Evolutionary conservation across 2,888 invertebrate species (phyloP).

Genomic region (Meiosimyza platycephala): DNA sequence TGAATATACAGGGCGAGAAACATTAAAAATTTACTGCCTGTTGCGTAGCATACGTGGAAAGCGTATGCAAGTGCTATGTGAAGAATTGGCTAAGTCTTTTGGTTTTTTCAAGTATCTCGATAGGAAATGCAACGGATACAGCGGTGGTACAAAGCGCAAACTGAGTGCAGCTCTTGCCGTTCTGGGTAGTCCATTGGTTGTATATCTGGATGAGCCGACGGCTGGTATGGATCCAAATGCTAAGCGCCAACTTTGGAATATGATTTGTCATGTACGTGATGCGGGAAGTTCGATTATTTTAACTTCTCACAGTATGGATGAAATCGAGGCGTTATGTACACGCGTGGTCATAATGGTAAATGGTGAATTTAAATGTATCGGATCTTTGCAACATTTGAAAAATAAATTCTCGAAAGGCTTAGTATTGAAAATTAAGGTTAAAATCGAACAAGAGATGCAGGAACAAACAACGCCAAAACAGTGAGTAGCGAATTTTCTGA

Average conservation of each 20-base stretch:
- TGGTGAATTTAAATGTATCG: slow-evolving; percentile 78
- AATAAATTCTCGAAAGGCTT: slow-evolving; percentile 72
- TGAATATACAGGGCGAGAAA: slow-evolving; percentile 77
- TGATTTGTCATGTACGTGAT: slow-evolving; percentile 75
- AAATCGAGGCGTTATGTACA: slow-evolving; percentile 84
- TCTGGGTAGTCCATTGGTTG: slow-evolving; percentile 75
- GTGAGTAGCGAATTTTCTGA: not conserved
- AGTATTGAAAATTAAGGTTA: slow-evolving; percentile 66
- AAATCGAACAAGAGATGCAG: not conserved
- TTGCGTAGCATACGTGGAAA: slow-evolving; percentile 71
- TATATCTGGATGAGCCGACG: slow-evolving; percentile 77
- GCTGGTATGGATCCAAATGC: slow-evolving; percentile 68
- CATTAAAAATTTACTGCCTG: slow-evolving; percentile 72
- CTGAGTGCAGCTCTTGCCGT: slow-evolving; percentile 78
- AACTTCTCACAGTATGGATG: slow-evolving; percentile 88
- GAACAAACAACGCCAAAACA: not conserved
- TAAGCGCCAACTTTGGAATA: slow-evolving; percentile 82
- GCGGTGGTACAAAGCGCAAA: slow-evolving; percentile 80
- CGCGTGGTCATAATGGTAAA: slow-evolving; percentile 84
- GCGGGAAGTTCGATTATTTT: slow-evolving; percentile 80
- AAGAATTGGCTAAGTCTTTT: slow-evolving; percentile 68
- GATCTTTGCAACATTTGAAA: slow-evolving; percentile 80
- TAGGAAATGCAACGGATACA: slow-evolving; percentile 72
- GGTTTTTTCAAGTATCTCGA: slow-evolving; percentile 73
- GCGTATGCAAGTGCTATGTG: slow-evolving; percentile 56